Base-by-base conservation (phyloP, 2,797 vertebrate species). In the Catostomus latipinnis region DNA sequence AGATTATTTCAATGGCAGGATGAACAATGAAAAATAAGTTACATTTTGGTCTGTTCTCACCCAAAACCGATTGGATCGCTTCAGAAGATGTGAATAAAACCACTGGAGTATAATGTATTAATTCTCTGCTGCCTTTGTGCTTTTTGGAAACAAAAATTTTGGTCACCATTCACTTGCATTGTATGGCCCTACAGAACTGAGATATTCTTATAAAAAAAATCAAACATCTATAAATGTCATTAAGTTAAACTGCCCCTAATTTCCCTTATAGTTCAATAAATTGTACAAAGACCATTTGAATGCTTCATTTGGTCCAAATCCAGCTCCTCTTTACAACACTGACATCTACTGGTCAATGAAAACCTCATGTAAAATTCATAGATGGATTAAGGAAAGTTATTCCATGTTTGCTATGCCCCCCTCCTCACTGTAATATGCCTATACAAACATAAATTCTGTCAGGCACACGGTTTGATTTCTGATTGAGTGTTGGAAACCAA, bases 321-420 rank as follows among this genome's bases (percentile, higher is more conserved):
- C 8, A 71, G 58, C 45, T 74, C 16, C 63, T 71, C 45, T 63
- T 45, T 68, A 74, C 72, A 72, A 76, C 74, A 83, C 71, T 82
- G 77, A 76, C 84, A 82, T 45, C 81, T 85, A 74, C 50, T 67
- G 84, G 71, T 58, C 57, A 74, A 54, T 63, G 46, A 67, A 53
- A 80, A 16, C 16, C 62, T 58, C 49, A 54, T 60, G 11, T 43
- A 12, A 12, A 65, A 46, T 14, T 46, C 2, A 54, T 62, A n/a
- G 18, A 63, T n/a, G 49, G 49, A 22, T 71, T 71, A 71, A 54
- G 58, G 10, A 22, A 71, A 70, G 8, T 12, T 65, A 43, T 57
- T 58, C 50, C 46, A 6, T 71, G 49, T 71, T 71, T 70, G 62
- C 11, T 1, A 13, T 71, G 13, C 22, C 14, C 54, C 34, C 10